Base-by-base conservation (phyloP, 2,888 invertebrate species). In the Bellardia bayeri region DNA sequence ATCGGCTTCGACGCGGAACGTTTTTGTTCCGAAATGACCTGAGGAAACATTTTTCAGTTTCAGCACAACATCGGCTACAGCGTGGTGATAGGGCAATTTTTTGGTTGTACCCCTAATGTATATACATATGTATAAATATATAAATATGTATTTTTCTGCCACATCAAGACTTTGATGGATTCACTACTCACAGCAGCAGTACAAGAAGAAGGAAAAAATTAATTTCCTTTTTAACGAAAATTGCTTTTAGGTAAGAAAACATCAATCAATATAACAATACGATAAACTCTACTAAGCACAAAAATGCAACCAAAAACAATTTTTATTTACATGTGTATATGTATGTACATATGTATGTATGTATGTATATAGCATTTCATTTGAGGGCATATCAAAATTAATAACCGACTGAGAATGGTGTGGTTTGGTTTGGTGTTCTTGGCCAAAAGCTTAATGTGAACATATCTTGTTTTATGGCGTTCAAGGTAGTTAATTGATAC, bases 171-270 rank as follows among this genome's bases (percentile, higher is more conserved):
- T 78, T 71, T 83, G 83, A 83, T 78, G 78, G 78, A 83, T 64
- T 64, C 78, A 37, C 33, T 40, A 33, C 42, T 61, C 40, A 63
- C 4, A 42, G 66, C 7, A 66, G 51, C 2, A 37, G 51, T 2
- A 56, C 11, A 45, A 45, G 30, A 16, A 79, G 8, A 14, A 40
- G 14, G 61, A 75, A 79, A 66, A 79, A 85, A 80, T 79, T 82
- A 82, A 85, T 82, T 82, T 85, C 82, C 82, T 87, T 84, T 78
- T 87, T 78, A 81, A 69, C 68, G 78, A 74, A 85, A 87, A 87
- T 87, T 75, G 87, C 84, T 85, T 87, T 87, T 82, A 79, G 81
- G 78, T 74, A 87, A 84, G 84, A 85, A 78, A 74, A 87, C 87
- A 87, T 87, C 87, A 87, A 87, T 87, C 84, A 84, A 82, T 87